Evolutionary conservation across 92 coral and sea anemone species (phyloP).

Genomic region (Virgularia gustaviana): DNA sequence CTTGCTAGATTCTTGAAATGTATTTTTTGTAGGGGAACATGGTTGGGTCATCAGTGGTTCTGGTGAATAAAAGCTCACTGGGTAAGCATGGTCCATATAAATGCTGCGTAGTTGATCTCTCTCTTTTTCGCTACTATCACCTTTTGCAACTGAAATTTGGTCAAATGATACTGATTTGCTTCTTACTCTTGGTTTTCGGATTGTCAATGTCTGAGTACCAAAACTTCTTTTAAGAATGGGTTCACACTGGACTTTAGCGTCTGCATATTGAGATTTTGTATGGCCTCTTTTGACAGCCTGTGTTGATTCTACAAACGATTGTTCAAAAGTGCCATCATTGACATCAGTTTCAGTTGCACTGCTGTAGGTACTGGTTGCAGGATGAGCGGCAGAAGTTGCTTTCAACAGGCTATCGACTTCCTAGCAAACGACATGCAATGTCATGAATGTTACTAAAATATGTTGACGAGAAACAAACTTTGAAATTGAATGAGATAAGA

Average conservation of each 20-base stretch:
- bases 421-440: not conserved
- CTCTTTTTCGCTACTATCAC: too few relatives aligned
- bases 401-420: not conserved
- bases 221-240: not conserved
- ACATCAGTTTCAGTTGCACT: too few relatives aligned
- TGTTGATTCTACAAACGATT: not conserved
- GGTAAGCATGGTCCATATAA: not conserved
- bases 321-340: too few relatives aligned
- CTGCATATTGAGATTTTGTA: not conserved
- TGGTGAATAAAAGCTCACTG: not conserved
- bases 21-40: not conserved
- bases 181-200: not conserved
- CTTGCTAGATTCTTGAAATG: not conserved
- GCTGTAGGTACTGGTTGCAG: not conserved
- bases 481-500: not conserved
- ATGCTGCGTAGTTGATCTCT: not conserved
- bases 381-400: not conserved
- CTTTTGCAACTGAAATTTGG: not conserved
- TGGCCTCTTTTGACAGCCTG: not conserved
- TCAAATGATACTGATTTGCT: not conserved
- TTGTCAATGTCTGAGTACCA: not conserved
- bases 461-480: not conserved
- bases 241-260: constrained; percentile 10
- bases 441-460: not conserved
- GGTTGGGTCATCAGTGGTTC: not conserved